A percentile compares a stretch with the other conserved stretches of the same genome.
phyloP scores from a whole-genome alignment of 2,888 invertebrate genomes.

The Apamea crenata region DNA sequence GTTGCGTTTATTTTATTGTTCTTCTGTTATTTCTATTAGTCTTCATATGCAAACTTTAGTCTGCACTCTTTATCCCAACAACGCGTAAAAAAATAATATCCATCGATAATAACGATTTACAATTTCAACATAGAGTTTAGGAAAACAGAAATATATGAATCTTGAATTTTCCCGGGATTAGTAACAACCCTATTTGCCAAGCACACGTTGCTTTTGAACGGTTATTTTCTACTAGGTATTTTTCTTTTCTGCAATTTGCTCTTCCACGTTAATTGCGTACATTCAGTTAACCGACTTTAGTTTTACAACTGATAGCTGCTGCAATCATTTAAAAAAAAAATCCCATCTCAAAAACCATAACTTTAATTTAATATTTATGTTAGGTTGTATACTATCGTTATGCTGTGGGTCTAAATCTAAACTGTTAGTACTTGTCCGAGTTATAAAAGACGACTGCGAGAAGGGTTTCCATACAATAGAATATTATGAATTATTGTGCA shows the following conservation, averaged over 20 bases:
- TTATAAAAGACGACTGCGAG: slow-evolving; percentile 59
- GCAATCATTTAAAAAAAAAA: slow-evolving; percentile 37
- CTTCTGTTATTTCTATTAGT: slow-evolving; percentile 34
- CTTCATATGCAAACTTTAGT: neutral
- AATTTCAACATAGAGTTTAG: neutral
- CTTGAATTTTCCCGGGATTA: slow-evolving; percentile 13
- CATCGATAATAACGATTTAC: neutral
- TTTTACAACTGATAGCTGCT: neutral
- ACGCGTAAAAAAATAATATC: neutral
- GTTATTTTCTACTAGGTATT: slow-evolving; percentile 19
- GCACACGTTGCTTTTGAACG: slow-evolving; percentile 8
- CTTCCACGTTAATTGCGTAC: slow-evolving; percentile 18
- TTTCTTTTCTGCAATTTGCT: slow-evolving; percentile 41
- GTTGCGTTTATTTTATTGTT: slow-evolving; percentile 40
- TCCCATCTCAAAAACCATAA: slow-evolving; percentile 32
- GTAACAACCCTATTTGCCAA: slow-evolving; percentile 31
- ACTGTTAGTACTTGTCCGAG: slow-evolving; percentile 56
- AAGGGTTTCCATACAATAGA: slow-evolving; percentile 64
- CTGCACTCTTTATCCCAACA: neutral
- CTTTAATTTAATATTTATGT: slow-evolving; percentile 50
- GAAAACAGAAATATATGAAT: slow-evolving; percentile 5
- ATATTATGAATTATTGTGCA: slow-evolving; percentile 64
- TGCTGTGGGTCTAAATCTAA: slow-evolving; percentile 50
- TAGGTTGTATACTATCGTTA: slow-evolving; percentile 50
- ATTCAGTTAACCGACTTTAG: slow-evolving; percentile 7